Conservation (phyloP, 2,113 vertebrate species). For the Empidonax alnorum region DNA sequence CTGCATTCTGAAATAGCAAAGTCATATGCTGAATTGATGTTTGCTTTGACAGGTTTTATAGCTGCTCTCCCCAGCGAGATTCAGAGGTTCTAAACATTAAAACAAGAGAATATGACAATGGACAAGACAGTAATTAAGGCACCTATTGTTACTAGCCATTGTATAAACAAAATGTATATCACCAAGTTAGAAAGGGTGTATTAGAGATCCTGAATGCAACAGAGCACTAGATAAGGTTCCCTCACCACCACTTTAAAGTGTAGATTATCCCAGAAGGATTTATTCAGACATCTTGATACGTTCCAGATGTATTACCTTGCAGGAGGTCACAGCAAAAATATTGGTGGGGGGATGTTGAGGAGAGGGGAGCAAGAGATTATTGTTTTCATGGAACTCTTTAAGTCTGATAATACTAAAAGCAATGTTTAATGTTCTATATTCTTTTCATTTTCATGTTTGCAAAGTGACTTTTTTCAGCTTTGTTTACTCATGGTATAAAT, state of each 20-base stretch:
- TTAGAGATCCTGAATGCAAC: not conserved
- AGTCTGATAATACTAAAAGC: not conserved
- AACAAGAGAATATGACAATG: not conserved
- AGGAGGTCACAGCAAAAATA: slow-evolving; percentile 3
- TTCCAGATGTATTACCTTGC: slow-evolving; percentile 8
- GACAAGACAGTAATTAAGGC: not conserved
- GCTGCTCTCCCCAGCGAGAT: slow-evolving; percentile 8
- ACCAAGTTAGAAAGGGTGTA: not conserved
- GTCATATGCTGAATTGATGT: not conserved
- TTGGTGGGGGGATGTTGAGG: rapidly evolving
- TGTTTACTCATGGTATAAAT: not conserved
- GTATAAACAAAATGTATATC: not conserved
- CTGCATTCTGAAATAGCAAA: not conserved
- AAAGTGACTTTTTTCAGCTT: not conserved
- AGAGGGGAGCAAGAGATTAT: not conserved
- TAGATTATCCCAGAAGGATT: slow-evolving; percentile 5
- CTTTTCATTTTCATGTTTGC: not conserved
- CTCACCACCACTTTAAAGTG: not conserved
- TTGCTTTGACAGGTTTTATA: slow-evolving; percentile 11
- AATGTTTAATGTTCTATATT: not conserved
- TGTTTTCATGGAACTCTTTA: not conserved
- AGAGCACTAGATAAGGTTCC: not conserved
- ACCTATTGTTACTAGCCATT: not conserved
- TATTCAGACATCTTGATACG: not conserved
- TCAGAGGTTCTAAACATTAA: not conserved